Percentiles rank a stretch among this genome's conserved stretches.
Conservation (phyloP, 2,113 vertebrate genomes). For the Nansenia antarctica region DNA sequence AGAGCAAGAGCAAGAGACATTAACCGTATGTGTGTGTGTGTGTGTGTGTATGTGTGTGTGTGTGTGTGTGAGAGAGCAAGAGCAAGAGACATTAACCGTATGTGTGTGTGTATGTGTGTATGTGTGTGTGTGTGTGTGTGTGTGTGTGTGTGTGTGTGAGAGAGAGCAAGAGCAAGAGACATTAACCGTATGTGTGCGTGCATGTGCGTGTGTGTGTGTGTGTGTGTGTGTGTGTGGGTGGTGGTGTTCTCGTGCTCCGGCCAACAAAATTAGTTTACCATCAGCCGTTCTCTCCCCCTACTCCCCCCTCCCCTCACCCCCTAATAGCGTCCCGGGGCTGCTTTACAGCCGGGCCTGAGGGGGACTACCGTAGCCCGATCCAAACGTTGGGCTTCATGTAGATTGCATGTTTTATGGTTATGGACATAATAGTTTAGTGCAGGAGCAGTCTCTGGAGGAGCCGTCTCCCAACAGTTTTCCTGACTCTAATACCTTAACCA, state of each 20-base stretch:
- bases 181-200: constrained; percentile 5
- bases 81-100: neutral
- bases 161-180: too few species aligned
- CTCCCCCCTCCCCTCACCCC: neutral
- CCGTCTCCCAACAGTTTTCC: constrained; percentile 40
- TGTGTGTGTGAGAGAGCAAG: constrained; percentile 13
- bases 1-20: constrained; percentile 35
- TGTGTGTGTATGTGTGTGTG: constrained; percentile 43
- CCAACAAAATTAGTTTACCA: constrained; percentile 86
- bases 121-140: constrained; percentile 9
- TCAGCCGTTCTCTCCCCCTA: constrained; percentile 55
- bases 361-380: constrained; percentile 68
- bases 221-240: neutral
- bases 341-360: constrained; percentile 62
- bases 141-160: neutral
- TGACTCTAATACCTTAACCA: constrained; percentile 53
- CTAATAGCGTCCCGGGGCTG: constrained; percentile 56
- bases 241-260: constrained; percentile 70
- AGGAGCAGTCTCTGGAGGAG: constrained; percentile 59
- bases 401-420: constrained; percentile 74
- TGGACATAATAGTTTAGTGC: constrained; percentile 68
- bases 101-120: constrained; percentile 6
- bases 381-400: constrained; percentile 68
- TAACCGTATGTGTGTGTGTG: neutral
- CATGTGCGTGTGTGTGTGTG: neutral